These are phyloP conservation scores for Cryptoblepharus egeriae DNA, from an alignment of 2,797 vertebrate genomes.

Conservation along the genomic window DNA sequence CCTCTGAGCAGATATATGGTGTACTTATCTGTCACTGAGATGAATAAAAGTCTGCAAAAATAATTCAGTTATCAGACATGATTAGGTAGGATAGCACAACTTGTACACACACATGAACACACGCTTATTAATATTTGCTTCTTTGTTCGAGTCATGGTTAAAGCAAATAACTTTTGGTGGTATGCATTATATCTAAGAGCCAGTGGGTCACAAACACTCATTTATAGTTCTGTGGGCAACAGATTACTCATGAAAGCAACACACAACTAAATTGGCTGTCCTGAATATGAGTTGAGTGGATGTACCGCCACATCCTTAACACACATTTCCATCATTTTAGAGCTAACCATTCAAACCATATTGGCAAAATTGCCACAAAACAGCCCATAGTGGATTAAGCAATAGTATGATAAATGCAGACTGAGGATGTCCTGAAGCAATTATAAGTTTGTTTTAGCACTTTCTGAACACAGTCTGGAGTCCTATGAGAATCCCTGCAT, in stretches of 20 bases:
- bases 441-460: neutral
- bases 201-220: neutral
- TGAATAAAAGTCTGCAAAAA: constrained; percentile 7
- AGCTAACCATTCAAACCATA: neutral
- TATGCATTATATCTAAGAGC: neutral
- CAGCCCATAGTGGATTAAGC: neutral
- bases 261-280: neutral
- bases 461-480: no score
- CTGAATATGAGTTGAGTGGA: neutral
- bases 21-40: neutral
- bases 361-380: neutral
- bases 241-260: neutral
- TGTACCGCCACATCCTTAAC: neutral
- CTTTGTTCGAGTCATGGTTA: no score
- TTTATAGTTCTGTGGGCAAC: neutral
- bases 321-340: neutral
- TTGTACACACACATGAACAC: neutral
- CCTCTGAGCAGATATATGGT: neutral
- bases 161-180: no score
- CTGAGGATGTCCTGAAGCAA: neutral
- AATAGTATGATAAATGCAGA: neutral
- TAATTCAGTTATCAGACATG: constrained; percentile 4
- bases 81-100: neutral
- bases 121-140: neutral
- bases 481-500: no score